phyloP scores from a whole-genome alignment of 2,113 vertebrate genomes.

The Taurulus bubalis region DNA sequence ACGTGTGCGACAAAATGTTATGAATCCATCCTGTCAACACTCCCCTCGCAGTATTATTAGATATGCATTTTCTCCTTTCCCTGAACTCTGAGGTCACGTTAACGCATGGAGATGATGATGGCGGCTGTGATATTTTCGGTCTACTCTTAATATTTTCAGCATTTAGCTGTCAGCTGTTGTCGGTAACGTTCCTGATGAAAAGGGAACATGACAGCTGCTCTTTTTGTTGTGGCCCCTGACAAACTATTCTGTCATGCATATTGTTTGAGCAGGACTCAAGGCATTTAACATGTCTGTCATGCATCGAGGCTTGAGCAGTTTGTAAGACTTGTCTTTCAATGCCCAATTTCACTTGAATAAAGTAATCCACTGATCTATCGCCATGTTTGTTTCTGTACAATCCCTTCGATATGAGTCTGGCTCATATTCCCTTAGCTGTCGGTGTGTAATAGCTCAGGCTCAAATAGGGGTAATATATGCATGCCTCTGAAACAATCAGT shows the following conservation, averaged over 20 bases:
- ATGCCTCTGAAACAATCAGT: slow-evolving; percentile 78
- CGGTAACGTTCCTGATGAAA: slow-evolving; percentile 38
- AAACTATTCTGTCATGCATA: slow-evolving; percentile 31
- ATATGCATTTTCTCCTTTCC: background rate
- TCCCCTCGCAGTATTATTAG: slow-evolving; percentile 29
- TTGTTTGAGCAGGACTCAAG: slow-evolving; percentile 29
- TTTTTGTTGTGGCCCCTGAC: slow-evolving; percentile 35
- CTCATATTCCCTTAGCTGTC: slow-evolving; percentile 61
- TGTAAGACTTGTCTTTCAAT: slow-evolving; percentile 19
- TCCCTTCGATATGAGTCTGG: slow-evolving; percentile 41
- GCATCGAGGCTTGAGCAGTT: slow-evolving; percentile 14
- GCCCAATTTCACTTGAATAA: slow-evolving; percentile 33
- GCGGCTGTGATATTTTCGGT: slow-evolving; percentile 41
- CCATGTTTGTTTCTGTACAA: slow-evolving; percentile 47
- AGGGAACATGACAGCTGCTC: slow-evolving; percentile 40
- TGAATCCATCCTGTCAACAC: slow-evolving; percentile 27
- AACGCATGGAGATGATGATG: slow-evolving; percentile 20
- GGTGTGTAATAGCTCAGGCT: slow-evolving; percentile 65
- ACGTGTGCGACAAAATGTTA: slow-evolving; percentile 29
- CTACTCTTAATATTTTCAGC: slow-evolving; percentile 30
- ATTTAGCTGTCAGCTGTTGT: slow-evolving; percentile 43
- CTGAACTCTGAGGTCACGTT: slow-evolving; percentile 34
- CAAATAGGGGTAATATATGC: slow-evolving; percentile 74
- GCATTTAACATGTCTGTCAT: slow-evolving; percentile 45
- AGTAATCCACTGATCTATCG: slow-evolving; percentile 57